These are phyloP conservation scores for Paradoxurus hermaphroditus DNA, from an alignment of 2,113 vertebrate genomes.

Conservation along the genomic window DNA sequence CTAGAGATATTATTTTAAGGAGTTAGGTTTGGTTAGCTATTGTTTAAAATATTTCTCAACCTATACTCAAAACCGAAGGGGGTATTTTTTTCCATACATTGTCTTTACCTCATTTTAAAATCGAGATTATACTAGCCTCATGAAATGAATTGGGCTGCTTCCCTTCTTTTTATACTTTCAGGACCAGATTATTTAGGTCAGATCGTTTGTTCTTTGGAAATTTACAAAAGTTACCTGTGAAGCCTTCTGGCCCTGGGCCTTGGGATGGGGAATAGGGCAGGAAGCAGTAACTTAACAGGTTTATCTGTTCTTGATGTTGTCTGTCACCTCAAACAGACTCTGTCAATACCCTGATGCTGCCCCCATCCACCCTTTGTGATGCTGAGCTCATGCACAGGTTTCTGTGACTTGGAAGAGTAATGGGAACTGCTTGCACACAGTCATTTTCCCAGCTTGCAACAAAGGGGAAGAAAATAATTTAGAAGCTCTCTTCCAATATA, in stretches of 20 bases:
- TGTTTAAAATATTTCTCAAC: not conserved
- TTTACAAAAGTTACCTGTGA: not conserved
- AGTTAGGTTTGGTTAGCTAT: not conserved
- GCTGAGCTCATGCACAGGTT: not conserved
- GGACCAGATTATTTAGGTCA: not conserved
- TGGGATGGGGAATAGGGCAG: not conserved
- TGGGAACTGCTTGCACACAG: not conserved
- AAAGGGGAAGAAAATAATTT: not conserved
- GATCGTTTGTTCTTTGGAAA: not conserved
- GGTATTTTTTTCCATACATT: not conserved
- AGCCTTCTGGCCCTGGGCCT: not conserved
- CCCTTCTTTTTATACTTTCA: not conserved
- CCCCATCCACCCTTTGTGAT: not conserved
- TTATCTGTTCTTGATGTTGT: not conserved
- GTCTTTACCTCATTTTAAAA: not conserved
- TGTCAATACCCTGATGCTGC: too few relatives aligned
- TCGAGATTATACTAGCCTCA: not conserved
- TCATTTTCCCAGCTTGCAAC: not conserved
- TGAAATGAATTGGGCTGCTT: not conserved
- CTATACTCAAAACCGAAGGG: not conserved
- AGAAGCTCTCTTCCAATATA: not conserved
- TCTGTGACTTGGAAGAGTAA: not conserved
- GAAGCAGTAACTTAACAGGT: not conserved
- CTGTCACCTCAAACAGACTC: not conserved
- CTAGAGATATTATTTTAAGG: not conserved